Conservation (phyloP, 2,797 vertebrate genomes). For the Myotis pilosus region DNA sequence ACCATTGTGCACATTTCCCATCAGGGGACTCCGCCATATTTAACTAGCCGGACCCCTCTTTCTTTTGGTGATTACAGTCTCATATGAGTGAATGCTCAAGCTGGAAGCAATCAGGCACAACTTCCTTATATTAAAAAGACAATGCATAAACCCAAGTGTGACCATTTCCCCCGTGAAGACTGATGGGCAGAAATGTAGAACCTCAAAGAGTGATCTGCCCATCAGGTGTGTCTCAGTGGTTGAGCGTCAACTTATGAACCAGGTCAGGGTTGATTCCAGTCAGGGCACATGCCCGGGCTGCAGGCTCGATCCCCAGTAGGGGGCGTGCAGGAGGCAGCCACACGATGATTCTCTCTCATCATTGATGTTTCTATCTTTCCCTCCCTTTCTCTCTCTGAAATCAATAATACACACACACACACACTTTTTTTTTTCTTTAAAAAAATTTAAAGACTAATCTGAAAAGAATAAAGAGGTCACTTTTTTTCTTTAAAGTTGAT, state of each 20-base stretch:
- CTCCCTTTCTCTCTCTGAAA: too few relatives aligned
- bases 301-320: too few relatives aligned
- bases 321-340: too few relatives aligned
- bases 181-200: neutral
- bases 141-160: neutral
- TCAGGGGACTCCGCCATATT: neutral
- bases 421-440: too few relatives aligned
- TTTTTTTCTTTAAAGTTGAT: neutral
- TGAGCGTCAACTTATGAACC: too few relatives aligned
- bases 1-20: neutral
- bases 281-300: too few relatives aligned
- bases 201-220: neutral
- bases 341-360: too few relatives aligned
- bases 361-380: too few relatives aligned
- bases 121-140: neutral
- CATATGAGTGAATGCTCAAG: neutral
- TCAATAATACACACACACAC: too few relatives aligned
- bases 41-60: neutral
- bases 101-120: neutral
- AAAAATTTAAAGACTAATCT: neutral
- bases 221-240: too few relatives aligned
- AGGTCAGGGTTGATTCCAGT: too few relatives aligned
- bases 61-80: neutral
- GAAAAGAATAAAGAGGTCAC: neutral
- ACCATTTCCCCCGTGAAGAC: neutral